Conservation (phyloP, 2,113 vertebrate genomes). For the Scatophagus argus region DNA sequence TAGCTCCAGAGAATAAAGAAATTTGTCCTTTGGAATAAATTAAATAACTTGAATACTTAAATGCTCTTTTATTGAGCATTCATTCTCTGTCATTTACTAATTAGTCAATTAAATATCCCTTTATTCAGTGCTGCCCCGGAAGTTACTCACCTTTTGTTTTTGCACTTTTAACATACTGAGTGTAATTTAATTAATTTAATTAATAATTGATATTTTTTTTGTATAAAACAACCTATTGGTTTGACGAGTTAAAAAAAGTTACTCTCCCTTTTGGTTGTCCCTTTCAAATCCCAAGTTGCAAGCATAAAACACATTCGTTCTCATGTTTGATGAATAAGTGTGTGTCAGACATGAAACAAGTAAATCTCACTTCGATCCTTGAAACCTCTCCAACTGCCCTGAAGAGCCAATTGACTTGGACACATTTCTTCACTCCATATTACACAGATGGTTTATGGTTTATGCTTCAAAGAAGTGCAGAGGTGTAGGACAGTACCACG, state of each 20-base stretch:
- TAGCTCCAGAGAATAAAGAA: conserved; percentile 5
- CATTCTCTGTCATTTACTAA: conserved; percentile 27
- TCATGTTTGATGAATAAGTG: conserved; percentile 50
- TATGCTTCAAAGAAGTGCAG: conserved; percentile 65
- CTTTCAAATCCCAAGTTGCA: conserved; percentile 23
- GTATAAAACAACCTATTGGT: conserved; percentile 3
- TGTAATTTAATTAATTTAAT: conserved; percentile 1
- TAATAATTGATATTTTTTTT: too few species aligned
- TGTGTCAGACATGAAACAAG: conserved; percentile 58
- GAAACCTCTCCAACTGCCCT: conserved; percentile 59
- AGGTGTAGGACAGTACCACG: conserved; percentile 63
- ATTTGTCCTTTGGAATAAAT: not conserved
- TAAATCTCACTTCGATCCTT: conserved; percentile 66
- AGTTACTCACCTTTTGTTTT: not conserved
- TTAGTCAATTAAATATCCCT: too few species aligned
- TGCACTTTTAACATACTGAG: not conserved
- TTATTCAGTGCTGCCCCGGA: not conserved
- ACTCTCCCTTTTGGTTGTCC: conserved; percentile 42
- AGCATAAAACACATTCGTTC: conserved; percentile 13
- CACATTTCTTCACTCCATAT: conserved; percentile 57
- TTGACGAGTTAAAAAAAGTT: conserved; percentile 19
- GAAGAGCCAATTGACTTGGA: conserved; percentile 73
- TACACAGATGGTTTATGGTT: conserved; percentile 76
- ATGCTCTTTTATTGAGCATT: not conserved
- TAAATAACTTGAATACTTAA: conserved; percentile 6